Conservation (phyloP, 64 coral and sea anemone genomes). For the Montipora foliosa region DNA sequence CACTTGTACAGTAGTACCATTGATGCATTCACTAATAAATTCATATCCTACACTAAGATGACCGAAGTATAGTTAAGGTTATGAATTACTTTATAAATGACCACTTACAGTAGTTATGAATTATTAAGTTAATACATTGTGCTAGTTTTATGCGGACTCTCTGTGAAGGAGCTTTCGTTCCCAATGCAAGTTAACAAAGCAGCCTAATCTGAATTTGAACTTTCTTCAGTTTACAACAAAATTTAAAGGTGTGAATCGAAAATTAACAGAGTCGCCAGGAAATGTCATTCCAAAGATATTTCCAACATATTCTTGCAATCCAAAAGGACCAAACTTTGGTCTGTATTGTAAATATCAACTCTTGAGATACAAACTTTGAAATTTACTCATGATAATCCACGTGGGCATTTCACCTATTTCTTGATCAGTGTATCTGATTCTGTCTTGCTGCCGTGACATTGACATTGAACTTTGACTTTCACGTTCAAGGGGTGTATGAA, state of each 20-base stretch:
- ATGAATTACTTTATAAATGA: too few relatives aligned
- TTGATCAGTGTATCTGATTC: background rate
- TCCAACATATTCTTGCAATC: background rate
- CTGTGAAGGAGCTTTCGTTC: too few relatives aligned
- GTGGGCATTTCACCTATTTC: background rate
- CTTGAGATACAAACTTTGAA: slow-evolving; percentile 47
- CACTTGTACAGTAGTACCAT: too few relatives aligned
- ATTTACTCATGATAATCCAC: slow-evolving; percentile 18
- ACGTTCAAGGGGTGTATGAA: too few relatives aligned
- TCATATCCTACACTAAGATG: too few relatives aligned
- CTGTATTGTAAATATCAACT: slow-evolving; percentile 8
- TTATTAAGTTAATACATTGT: too few relatives aligned
- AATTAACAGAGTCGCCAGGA: background rate
- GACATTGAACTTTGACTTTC: slow-evolving; percentile 13
- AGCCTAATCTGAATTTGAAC: slow-evolving; percentile 12
- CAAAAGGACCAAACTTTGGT: slow-evolving; percentile 46
- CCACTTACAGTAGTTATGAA: too few relatives aligned
- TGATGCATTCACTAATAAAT: too few relatives aligned
- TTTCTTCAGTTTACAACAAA: background rate
- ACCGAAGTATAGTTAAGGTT: too few relatives aligned
- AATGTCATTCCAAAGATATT: slow-evolving; percentile 40
- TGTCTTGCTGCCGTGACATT: background rate
- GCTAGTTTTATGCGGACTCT: too few relatives aligned
- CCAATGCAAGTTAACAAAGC: too few relatives aligned
- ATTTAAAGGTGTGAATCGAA: slow-evolving; percentile 45